Base-by-base conservation (phyloP, 2,797 vertebrate species). In the Clarias pachynema region DNA sequence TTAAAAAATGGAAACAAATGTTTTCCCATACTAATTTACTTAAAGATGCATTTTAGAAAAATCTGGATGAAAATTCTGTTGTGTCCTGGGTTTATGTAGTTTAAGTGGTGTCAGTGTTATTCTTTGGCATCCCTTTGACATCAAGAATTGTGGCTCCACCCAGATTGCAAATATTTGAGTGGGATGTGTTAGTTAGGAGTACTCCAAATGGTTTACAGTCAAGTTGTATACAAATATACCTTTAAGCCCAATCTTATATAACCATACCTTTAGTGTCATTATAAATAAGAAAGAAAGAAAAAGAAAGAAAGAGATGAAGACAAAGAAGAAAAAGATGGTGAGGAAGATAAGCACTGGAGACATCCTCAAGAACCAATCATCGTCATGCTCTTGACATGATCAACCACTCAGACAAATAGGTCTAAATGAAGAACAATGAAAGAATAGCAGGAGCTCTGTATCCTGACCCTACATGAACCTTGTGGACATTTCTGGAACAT, bases 401-500 rank as follows among this genome's bases (percentile, higher is more conserved):
- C 86, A 77, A 62, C 24, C 79, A 81, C 74, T 75, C 29, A 84
- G 57, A 81, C 62, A 84, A 81, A 81, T 34, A 69, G 82, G 22
- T 68, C 56, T 86, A 84, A 79, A 65, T 79, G 81, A 84, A 87
- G 65, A 87, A 87, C 86, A 87, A 84, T 84, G 63, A 81, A 81
- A 84, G 86, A 87, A 81, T 87, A 81, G 79, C 79, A 84, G 78
- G 82, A 84, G 70, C 72, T 87, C 70, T 87, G 79, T 84, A 59
- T 75, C 62, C 16, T 87, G 86, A 87, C 78, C 78, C 77, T 26
- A 57, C 24, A 12, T 87, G 74, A 87, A 81, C 78, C 53, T 81
- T 87, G 82, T 31, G 40, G 66, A 73, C 60, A 73, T 86, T 84
- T 84, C 44, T 86, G 82, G 75, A 86, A 57, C 56, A 26, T 74